Evolutionary conservation across 2,797 vertebrate genomes (phyloP), one percentile per base, ranked within the genome.

Genomic region (Dicrostonyx torquatus): DNA sequence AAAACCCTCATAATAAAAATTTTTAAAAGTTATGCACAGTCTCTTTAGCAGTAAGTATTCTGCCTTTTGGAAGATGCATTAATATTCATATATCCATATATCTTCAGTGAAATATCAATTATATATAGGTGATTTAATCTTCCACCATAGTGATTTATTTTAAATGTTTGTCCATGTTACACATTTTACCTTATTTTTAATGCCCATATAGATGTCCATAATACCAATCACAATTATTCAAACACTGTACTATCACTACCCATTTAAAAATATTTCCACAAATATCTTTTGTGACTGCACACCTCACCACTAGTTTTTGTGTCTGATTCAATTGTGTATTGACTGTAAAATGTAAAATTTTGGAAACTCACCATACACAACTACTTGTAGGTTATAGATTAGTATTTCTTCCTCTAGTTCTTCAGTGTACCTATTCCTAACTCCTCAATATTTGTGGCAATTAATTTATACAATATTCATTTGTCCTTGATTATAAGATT

Each of bases 1-100:
- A 93, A 93, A 82, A 60, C 72, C 34, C 40, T 62, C 24, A 88
- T 73, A 94, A 87, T 64, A 88, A 93, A 55, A 40, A 84, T 48
- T n/a, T 83, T 14, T 83, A 78, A 88, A 95, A 90, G 76, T 31
- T 20, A 72, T 29, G 4, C 2, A 72, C 50, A 91, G 14, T 91
- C 60, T 48, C 22, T 50, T 60, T 12, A 83, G 31, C 17, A 22
- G 15, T 45, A 40, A 45, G 37, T 45, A 45, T 31, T 94, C 7
- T 91, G 29, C 84, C 55, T 66, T 83, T 87, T 78, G 11, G 55
- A 82, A 89, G 73, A 80, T 86, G 17, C 2, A 14, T 43, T 87
- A 73, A 89, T 0, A 72, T 22, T 22, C 26, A 15, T 12, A 68
- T 26, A 80, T 43, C 40, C 5, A 73, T n/a, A 48, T 26, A 60